Evolutionary conservation across 2,797 vertebrate genomes (phyloP).

Genomic region (Orientallactaga sibirica): DNA sequence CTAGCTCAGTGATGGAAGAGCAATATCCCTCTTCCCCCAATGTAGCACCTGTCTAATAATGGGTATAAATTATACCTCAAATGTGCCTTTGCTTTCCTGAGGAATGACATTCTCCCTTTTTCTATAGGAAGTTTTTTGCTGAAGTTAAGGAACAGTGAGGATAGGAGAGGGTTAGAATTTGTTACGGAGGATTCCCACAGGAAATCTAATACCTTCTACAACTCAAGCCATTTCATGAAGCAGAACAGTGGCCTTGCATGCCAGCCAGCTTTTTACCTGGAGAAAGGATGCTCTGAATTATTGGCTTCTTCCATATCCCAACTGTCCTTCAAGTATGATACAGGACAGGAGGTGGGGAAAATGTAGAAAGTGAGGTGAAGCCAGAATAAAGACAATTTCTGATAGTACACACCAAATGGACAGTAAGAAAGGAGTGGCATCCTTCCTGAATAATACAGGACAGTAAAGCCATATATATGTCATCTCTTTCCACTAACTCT

Average conservation of each 20-base stretch:
- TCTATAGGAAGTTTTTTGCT: background rate
- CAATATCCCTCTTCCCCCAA: background rate
- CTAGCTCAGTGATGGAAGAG: background rate
- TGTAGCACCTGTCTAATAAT: background rate
- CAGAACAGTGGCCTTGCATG: background rate
- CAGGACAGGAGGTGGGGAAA: background rate
- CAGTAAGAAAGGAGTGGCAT: background rate
- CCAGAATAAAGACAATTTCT: background rate
- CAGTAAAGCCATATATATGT: background rate
- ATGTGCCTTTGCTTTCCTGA: background rate
- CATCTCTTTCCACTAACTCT: background rate
- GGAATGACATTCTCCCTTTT: background rate
- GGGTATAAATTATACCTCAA: background rate
- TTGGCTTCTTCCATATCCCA: background rate
- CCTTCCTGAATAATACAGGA: background rate
- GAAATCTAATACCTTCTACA: background rate
- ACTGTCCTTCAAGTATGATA: slow-evolving; percentile 12
- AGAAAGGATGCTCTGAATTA: slow-evolving; percentile 31
- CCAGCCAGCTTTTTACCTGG: background rate
- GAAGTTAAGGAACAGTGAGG: background rate
- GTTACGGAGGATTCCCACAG: background rate
- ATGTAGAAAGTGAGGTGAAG: background rate
- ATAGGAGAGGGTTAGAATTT: slow-evolving; percentile 1
- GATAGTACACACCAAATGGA: background rate
- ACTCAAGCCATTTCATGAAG: background rate